These are phyloP conservation scores for Enteromius radiatus DNA, from an alignment of 2,797 vertebrate genomes.

Conservation along the genomic window DNA sequence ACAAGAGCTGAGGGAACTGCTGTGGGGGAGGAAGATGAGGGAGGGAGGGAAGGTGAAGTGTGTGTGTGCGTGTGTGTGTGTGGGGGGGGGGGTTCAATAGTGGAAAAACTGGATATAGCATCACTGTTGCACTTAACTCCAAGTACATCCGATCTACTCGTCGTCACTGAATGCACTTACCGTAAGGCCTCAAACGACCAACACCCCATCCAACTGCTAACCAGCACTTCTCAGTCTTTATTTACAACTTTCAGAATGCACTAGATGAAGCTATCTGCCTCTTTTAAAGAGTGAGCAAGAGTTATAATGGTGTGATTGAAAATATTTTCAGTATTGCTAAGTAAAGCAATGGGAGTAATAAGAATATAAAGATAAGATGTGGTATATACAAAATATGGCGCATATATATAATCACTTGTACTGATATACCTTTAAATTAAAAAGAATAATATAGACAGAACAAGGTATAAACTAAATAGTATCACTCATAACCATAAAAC, in stretches of 20 bases:
- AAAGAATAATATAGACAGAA: not conserved
- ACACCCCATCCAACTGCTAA: slow-evolving; percentile 21
- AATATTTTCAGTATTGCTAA: not conserved
- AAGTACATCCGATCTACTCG: slow-evolving; percentile 42
- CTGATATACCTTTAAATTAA: not conserved
- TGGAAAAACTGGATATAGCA: slow-evolving; percentile 42
- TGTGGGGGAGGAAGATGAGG: slow-evolving; percentile 35
- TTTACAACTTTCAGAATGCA: slow-evolving; percentile 1
- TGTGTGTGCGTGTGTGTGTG: not conserved
- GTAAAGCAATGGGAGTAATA: not conserved
- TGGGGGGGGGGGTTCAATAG: not conserved
- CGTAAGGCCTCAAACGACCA: slow-evolving; percentile 25
- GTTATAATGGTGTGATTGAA: not conserved
- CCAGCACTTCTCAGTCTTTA: slow-evolving; percentile 11
- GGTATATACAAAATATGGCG: not conserved
- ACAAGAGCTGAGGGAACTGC: slow-evolving; percentile 39
- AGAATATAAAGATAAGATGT: not conserved
- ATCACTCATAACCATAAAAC: not conserved
- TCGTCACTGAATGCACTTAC: slow-evolving; percentile 44
- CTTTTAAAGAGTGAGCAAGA: not conserved
- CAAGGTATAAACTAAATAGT: not conserved
- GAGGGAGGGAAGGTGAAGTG: not conserved
- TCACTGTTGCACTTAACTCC: slow-evolving; percentile 45
- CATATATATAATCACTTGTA: not conserved
- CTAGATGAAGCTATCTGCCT: not conserved